Base-by-base conservation (phyloP, 2,113 vertebrate species). In the Ammodytes dubius region DNA sequence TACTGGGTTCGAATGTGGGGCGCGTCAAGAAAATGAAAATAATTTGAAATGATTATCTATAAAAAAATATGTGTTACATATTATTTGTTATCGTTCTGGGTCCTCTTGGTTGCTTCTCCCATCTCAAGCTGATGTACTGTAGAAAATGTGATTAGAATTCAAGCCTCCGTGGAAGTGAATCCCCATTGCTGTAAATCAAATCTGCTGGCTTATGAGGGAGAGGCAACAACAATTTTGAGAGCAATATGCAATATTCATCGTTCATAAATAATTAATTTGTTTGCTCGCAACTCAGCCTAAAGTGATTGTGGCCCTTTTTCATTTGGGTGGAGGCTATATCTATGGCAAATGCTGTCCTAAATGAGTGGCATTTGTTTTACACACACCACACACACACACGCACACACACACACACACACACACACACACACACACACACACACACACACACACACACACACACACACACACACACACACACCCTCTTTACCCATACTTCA, bases 251-350 rank as follows among this genome's bases (percentile, higher is more conserved):
- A 93, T 92, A 93, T 94, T 93, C 90, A 93, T 93, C 81, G 77
- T 88, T 90, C 90, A 91, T 93, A 87, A 93, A 93, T 93, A 89
- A 92, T 93, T 90, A 77, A 93, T 93, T 88, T 93, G 93, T 94
- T 93, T 92, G 90, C 93, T 91, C 83, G 60, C 87, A 82, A 87
- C 87, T 91, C 85, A 75, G 87, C 76, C 74, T 79, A 85, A 92
- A 93, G 85, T 92, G 89, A 93, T 91, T 90, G 87, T 86, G 88
- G 91, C 76, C 85, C 87, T 91, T 79, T 90, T 91, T 90, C 83
- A 88, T 90, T 80, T 71, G 74, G 88, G 77, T 86, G 46, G 77
- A 27, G 27, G 27, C 27, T 27, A 83, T 90, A 89, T 91, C 88
- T 69, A 49, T 79, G 78, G 66, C 69, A 77, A 65, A 82, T 72